Evolutionary conservation across 2,797 vertebrate genomes (phyloP).

Genomic region (Megalops cyprinoides): DNA sequence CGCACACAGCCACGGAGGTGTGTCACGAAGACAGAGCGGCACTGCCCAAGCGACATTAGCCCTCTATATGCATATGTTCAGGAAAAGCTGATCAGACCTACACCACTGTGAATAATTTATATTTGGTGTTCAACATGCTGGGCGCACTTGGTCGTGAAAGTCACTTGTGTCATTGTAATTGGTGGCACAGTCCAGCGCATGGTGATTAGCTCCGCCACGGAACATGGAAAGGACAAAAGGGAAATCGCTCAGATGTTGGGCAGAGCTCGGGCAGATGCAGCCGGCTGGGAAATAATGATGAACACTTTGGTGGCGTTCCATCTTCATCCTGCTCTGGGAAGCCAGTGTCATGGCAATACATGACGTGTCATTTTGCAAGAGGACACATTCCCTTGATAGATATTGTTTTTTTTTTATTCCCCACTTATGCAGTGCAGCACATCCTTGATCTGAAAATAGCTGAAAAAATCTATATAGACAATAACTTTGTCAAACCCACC

Average conservation of each 20-base stretch:
- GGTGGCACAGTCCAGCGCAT: constrained; percentile 54
- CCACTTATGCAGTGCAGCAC: background rate
- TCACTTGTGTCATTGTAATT: constrained; percentile 68
- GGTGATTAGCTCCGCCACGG: constrained; percentile 54
- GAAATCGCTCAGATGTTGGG: constrained; percentile 32
- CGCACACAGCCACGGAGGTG: background rate
- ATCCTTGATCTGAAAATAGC: no score
- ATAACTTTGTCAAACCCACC: background rate
- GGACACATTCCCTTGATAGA: background rate
- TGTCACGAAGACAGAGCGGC: background rate
- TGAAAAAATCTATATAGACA: no score
- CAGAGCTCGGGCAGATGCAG: constrained; percentile 28
- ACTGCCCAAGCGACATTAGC: background rate
- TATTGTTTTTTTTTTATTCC: no score
- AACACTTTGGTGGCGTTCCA: constrained; percentile 36
- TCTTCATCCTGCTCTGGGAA: constrained; percentile 5
- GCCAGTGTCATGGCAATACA: constrained; percentile 11
- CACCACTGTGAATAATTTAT: constrained; percentile 63
- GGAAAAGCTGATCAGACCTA: constrained; percentile 44
- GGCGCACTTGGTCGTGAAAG: constrained; percentile 63
- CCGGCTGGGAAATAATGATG: constrained; percentile 42
- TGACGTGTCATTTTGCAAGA: background rate
- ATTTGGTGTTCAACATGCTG: constrained; percentile 56
- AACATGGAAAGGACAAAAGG: constrained; percentile 36
- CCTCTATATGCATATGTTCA: constrained; percentile 38